Percentiles rank a stretch among this genome's conserved stretches.
These are phyloP conservation scores for Baccha elongata DNA, from an alignment of 2,888 invertebrate genomes.

Conservation along the genomic window DNA sequence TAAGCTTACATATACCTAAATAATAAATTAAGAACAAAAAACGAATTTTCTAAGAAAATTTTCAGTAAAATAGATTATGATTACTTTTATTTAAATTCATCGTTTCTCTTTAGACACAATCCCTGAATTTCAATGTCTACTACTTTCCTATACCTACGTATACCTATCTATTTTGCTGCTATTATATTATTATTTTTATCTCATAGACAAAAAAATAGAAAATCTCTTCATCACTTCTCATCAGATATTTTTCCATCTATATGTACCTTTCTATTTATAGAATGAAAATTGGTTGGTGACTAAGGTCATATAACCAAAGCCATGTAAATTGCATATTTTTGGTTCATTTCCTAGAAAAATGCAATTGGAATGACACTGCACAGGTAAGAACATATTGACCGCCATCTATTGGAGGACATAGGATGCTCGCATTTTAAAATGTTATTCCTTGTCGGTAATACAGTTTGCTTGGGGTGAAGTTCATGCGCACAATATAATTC, in stretches of 20 bases:
- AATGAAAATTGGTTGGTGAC: conserved; percentile 23
- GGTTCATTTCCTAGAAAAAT: conserved; percentile 42
- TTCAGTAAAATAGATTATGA: too few species aligned
- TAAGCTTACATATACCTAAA: too few species aligned
- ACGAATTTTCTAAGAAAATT: conserved; percentile 21
- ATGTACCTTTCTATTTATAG: conserved; percentile 18
- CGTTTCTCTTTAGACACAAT: too few species aligned
- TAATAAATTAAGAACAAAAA: conserved; percentile 10
- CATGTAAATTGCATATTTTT: conserved; percentile 37
- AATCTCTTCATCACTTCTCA: too few species aligned
- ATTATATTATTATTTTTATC: too few species aligned
- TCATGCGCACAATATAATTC: conserved; percentile 61
- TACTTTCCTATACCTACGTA: too few species aligned
- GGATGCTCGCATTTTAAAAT: conserved; percentile 31
- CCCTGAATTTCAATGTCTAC: too few species aligned
- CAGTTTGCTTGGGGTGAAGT: conserved; percentile 57
- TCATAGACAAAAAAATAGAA: too few species aligned
- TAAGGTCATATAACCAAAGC: background rate
- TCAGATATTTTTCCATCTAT: background rate
- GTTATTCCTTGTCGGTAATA: conserved; percentile 56
- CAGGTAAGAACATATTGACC: conserved; percentile 30
- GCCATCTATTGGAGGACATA: conserved; percentile 61
- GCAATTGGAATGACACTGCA: conserved; percentile 32
- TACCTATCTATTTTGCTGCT: too few species aligned
- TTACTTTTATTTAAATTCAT: too few species aligned